Evolutionary conservation across 2,888 invertebrate species (phyloP), one percentile per base, ranked within the genome.

Genomic region (Thymelicus sylvestris): DNA sequence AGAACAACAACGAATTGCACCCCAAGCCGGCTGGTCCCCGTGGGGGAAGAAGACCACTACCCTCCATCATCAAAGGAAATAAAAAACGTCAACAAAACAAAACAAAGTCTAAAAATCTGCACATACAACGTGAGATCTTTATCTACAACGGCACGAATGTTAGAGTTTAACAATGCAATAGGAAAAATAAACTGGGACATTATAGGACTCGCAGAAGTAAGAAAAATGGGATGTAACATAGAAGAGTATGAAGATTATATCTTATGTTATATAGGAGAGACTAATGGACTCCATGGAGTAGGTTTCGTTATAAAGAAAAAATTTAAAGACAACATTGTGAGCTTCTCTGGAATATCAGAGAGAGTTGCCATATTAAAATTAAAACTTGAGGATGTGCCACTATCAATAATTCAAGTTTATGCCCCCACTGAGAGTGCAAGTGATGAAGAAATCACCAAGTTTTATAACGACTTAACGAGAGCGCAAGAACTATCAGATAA

Each of bases 81-180:
- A 6, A 6, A 7, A 41, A 41, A 41, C 39, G 7, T 41, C 39
- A 41, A 7, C 7, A 6, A 41, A 0, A 41, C 39, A 41, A 41
- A 2, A 41, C 39, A 41, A 7, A 1, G 7, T 7, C 7, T 41
- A 7, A 41, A 41, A 41, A 41, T 41, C 6, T 41, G 39, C 39
- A 72, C 74, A 39, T 79, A 78, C 57, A 80, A 79, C 59, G 75
- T 75, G 24, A 75, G 66, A 66, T 71, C 78, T 0, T 55, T 78
- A 6, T 77, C 74, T n/a, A 57, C 78, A 68, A 64, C 73, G 24
- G 74, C 72, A 47, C 73, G 76, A 6, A 6, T 74, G 52, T 15
- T 78, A 2, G 74, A 77, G 72, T 44, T 79, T n/a, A 63, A 67
- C 2, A 69, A 74, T 62, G 67, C 67, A 10, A 6, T 70, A 44